Percentiles rank a stretch among this genome's conserved stretches.
phyloP scores from a whole-genome alignment of 2,888 invertebrate species.

The Entomobrya proxima region DNA sequence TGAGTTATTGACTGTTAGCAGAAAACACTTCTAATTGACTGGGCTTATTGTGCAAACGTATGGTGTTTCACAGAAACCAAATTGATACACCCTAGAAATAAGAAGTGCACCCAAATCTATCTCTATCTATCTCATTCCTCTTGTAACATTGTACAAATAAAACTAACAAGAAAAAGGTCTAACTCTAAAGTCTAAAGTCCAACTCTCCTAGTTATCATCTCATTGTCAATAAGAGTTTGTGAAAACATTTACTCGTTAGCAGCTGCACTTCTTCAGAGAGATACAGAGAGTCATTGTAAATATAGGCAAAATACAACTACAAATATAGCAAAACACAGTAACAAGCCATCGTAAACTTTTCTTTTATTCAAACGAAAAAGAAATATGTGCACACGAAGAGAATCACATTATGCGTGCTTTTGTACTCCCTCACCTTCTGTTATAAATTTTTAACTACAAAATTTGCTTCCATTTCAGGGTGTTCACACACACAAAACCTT shows the following conservation, averaged over 20 bases:
- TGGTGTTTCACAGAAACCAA: no score
- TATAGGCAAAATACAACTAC: no score
- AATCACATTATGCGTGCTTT: neutral
- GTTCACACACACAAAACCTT: neutral
- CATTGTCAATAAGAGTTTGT: constrained; percentile 48
- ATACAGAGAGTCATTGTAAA: no score
- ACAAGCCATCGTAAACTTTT: neutral
- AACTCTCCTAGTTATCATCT: constrained; percentile 12
- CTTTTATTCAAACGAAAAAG: neutral
- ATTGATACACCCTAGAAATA: no score
- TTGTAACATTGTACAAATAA: neutral
- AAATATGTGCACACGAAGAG: neutral
- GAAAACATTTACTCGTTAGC: constrained; percentile 66
- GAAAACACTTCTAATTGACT: neutral
- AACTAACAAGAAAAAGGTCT: neutral
- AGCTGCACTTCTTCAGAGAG: no score
- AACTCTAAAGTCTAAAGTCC: neutral
- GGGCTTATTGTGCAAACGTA: no score
- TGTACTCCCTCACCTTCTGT: neutral
- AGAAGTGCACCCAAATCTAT: no score
- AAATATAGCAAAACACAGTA: no score
- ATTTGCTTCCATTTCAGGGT: neutral
- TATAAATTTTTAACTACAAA: neutral
- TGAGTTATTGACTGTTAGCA: constrained; percentile 44
- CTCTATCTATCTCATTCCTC: no score